Evolutionary conservation across 2,113 vertebrate species (phyloP).

Genomic region (Anarhynchus alexandrinus): DNA sequence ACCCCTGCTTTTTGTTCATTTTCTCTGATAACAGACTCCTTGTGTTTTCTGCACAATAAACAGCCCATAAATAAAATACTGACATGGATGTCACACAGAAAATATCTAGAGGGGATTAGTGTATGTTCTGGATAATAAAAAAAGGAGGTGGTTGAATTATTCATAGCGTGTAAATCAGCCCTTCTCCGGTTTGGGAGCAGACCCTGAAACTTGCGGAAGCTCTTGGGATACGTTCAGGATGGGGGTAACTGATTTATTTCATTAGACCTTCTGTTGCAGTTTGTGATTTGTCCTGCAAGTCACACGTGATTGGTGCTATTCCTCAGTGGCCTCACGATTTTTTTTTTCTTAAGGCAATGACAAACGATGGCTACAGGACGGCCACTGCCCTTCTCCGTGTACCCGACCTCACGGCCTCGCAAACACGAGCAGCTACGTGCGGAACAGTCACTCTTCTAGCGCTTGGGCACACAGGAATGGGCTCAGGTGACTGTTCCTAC

Average conservation of each 20-base stretch:
- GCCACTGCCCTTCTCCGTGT: neutral
- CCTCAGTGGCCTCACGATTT: neutral
- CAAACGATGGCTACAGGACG: neutral
- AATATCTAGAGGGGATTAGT: constrained; percentile 54
- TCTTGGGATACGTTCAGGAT: neutral
- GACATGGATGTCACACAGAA: constrained; percentile 30
- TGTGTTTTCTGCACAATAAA: constrained; percentile 4
- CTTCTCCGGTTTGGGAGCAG: neutral
- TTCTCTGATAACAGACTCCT: constrained; percentile 9
- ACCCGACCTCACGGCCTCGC: fast-evolving
- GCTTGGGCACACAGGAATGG: neutral
- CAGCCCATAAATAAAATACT: constrained; percentile 48
- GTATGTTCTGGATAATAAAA: constrained; percentile 43
- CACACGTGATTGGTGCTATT: neutral
- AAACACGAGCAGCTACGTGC: fast-evolving
- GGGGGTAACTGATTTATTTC: neutral
- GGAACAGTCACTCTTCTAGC: neutral
- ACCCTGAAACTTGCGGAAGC: neutral
- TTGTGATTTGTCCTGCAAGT: neutral
- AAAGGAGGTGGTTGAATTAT: constrained; percentile 44
- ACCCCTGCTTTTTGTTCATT: neutral
- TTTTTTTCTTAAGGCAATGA: neutral
- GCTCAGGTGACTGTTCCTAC: neutral
- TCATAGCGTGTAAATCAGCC: constrained; percentile 32
- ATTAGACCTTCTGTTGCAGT: neutral